Evolutionary conservation across 2,797 vertebrate species (phyloP).

Genomic region (Macroramphosus scolopax): DNA sequence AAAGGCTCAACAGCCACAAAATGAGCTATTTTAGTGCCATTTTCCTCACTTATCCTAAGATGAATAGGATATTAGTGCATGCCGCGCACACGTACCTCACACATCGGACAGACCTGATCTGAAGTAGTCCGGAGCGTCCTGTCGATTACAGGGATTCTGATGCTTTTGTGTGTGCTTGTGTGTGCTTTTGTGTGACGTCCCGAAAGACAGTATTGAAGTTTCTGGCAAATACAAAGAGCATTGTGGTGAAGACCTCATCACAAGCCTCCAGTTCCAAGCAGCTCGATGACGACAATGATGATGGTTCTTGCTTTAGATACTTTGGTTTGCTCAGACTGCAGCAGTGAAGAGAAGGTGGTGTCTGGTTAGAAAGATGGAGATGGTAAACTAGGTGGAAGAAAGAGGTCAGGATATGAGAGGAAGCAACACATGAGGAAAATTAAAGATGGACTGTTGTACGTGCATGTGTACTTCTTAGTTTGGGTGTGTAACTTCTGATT

Average conservation of each 20-base stretch:
- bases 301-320: constrained; percentile 51
- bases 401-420: constrained; percentile 26
- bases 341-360: neutral
- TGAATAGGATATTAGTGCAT: constrained; percentile 46
- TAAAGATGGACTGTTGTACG: no score
- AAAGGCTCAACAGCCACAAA: constrained; percentile 50
- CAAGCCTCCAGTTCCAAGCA: constrained; percentile 45
- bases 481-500: no score
- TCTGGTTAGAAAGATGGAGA: neutral
- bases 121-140: constrained; percentile 27
- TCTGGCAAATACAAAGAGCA: constrained; percentile 61
- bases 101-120: constrained; percentile 31
- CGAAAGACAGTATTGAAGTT: constrained; percentile 64
- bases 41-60: constrained; percentile 53
- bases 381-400: constrained; percentile 42
- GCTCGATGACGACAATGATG: constrained; percentile 38
- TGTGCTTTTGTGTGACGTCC: constrained; percentile 43
- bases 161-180: constrained; percentile 10
- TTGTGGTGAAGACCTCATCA: constrained; percentile 50
- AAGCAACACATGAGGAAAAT: neutral
- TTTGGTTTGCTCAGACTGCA: constrained; percentile 32
- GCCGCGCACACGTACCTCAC: constrained; percentile 6
- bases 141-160: constrained; percentile 57
- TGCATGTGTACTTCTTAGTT: no score
- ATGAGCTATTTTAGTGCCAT: constrained; percentile 57